Percentiles rank a stretch among this genome's conserved stretches.
phyloP scores from a whole-genome alignment of 2,113 vertebrate species.

The Sturnira hondurensis region DNA sequence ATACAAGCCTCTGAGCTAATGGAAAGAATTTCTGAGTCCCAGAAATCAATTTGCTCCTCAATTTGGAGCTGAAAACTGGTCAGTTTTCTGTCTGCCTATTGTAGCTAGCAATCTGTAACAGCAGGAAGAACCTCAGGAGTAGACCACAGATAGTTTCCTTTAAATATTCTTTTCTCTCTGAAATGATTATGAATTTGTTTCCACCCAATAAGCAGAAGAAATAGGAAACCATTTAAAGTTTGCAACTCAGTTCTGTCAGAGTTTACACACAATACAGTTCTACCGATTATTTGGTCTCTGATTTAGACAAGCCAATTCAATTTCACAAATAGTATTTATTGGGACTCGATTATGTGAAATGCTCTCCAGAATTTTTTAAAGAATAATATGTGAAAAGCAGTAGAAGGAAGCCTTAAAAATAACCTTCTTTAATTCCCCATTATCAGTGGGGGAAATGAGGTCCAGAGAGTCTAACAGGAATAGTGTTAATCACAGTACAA shows the following conservation, averaged over 20 bases:
- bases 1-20: neutral
- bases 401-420: neutral
- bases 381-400: neutral
- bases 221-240: constrained; percentile 14
- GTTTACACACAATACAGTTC: neutral
- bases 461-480: neutral
- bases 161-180: neutral
- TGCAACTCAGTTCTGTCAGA: neutral
- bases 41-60: constrained; percentile 44
- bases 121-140: neutral
- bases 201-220: neutral
- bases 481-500: neutral
- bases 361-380: neutral
- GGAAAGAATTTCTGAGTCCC: neutral
- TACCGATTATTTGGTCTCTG: neutral
- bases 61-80: neutral
- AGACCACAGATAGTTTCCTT: neutral
- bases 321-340: constrained; percentile 35
- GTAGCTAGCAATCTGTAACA: neutral
- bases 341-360: neutral
- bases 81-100: neutral
- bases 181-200: constrained; percentile 17
- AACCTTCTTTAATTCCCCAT: neutral
- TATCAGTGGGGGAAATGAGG: neutral
- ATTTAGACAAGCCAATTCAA: constrained; percentile 30